Percentiles rank a stretch among this genome's conserved stretches.
These are phyloP conservation scores for Oryzias javanicus DNA, from an alignment of 2,113 vertebrate species.

Conservation along the genomic window DNA sequence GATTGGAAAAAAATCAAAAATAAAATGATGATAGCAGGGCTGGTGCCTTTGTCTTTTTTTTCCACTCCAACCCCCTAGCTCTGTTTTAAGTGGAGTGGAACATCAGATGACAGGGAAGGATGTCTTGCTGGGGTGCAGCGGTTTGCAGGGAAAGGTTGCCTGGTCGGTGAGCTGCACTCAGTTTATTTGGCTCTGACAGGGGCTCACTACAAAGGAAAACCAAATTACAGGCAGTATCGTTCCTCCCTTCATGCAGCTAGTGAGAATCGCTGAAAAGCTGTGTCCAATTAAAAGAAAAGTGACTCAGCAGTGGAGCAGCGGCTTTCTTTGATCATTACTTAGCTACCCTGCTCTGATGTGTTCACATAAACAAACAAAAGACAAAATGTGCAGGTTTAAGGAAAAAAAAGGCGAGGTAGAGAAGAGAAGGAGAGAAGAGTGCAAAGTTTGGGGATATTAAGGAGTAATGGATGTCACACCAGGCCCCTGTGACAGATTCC, in stretches of 20 bases:
- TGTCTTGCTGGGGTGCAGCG: conserved; percentile 57
- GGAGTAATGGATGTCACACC: conserved; percentile 70
- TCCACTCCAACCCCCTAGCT: conserved; percentile 69
- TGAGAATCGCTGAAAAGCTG: conserved; percentile 57
- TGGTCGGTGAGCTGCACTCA: conserved; percentile 46
- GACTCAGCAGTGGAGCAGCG: conserved; percentile 49
- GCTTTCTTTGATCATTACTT: conserved; percentile 58
- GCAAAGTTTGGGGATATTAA: conserved; percentile 68
- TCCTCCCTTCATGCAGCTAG: conserved; percentile 36
- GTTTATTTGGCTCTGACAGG: conserved; percentile 63
- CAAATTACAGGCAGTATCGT: conserved; percentile 57
- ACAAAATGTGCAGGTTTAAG: conserved; percentile 52
- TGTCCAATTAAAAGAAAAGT: conserved; percentile 64
- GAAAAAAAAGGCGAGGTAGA: conserved; percentile 34
- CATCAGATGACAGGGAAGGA: conserved; percentile 86
- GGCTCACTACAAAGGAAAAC: conserved; percentile 66
- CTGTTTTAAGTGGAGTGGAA: conserved; percentile 81
- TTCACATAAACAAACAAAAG: conserved; percentile 54
- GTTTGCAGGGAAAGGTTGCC: conserved; percentile 62
- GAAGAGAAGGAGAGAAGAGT: conserved; percentile 48
- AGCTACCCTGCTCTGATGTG: conserved; percentile 45
- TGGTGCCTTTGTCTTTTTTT: conserved; percentile 63
- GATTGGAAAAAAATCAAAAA: conserved; percentile 87
- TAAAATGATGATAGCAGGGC: conserved; percentile 82
- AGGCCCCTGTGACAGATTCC: conserved; percentile 67